phyloP scores from a whole-genome alignment of 2,888 invertebrate species.

The Scaptomyza caliginosa region DNA sequence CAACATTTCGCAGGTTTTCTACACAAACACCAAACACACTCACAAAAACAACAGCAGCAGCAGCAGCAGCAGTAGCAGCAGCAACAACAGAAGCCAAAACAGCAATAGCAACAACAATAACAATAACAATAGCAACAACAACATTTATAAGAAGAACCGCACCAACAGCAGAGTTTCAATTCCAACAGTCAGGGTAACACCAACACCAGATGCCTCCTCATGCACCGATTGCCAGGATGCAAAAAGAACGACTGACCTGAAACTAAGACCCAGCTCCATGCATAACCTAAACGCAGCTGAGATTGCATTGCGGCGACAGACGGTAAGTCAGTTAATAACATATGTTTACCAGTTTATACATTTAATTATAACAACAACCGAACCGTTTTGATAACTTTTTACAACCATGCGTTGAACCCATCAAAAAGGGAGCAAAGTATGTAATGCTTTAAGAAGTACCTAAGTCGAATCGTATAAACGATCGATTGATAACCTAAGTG shows the following conservation, averaged over 20 bases:
- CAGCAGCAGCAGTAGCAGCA: conserved; percentile 17
- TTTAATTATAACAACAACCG: too few relatives aligned
- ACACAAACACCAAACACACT: conserved; percentile 52
- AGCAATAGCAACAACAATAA: conserved; percentile 23
- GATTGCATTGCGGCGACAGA: conserved; percentile 1
- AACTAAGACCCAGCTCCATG: conserved; percentile 52
- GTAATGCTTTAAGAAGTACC: too few relatives aligned
- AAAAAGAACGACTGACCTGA: neutral
- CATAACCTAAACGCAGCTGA: conserved; percentile 32
- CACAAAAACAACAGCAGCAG: conserved; percentile 13
- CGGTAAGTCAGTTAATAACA: conserved; percentile 32
- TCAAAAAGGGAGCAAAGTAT: too few relatives aligned
- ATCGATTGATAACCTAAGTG: too few relatives aligned
- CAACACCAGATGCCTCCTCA: conserved; percentile 4
- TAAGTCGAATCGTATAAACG: too few relatives aligned
- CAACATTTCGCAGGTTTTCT: conserved; percentile 80
- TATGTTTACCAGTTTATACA: too few relatives aligned
- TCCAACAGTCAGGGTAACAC: neutral
- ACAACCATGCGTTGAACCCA: too few relatives aligned
- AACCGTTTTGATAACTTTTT: too few relatives aligned
- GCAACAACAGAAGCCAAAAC: conserved; percentile 16
- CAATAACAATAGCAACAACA: conserved; percentile 32
- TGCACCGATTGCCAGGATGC: conserved; percentile 34
- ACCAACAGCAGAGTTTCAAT: neutral
- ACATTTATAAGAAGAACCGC: conserved; percentile 8